Evolutionary conservation across 2,888 invertebrate species (phyloP).

Genomic region (Drosophila cognata): DNA sequence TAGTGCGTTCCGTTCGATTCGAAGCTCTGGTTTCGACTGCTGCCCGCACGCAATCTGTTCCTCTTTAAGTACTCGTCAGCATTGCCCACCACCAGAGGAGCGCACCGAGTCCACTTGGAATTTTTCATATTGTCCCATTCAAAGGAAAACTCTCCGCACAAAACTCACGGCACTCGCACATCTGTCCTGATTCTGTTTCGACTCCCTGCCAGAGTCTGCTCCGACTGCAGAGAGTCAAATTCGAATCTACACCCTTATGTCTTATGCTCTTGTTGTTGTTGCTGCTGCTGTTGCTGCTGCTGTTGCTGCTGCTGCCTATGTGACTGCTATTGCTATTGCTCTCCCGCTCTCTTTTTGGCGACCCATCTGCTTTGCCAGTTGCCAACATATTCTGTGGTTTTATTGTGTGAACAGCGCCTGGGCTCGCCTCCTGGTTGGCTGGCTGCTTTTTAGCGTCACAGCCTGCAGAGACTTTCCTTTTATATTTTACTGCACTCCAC

Average conservation of each 20-base stretch:
- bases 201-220: constrained; percentile 35
- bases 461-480: constrained; percentile 29
- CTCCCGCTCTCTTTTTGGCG: constrained; percentile 60
- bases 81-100: constrained; percentile 33
- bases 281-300: constrained; percentile 45
- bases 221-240: constrained; percentile 56
- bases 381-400: constrained; percentile 85
- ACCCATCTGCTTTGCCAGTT: constrained; percentile 85
- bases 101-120: constrained; percentile 75
- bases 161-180: constrained; percentile 80
- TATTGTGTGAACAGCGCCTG: constrained; percentile 72
- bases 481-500: constrained; percentile 20
- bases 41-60: constrained; percentile 84
- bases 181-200: constrained; percentile 82
- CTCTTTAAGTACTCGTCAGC: constrained; percentile 83
- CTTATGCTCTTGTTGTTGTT: constrained; percentile 14
- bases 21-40: constrained; percentile 84
- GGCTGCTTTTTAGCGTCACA: constrained; percentile 30
- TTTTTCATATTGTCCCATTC: constrained; percentile 84
- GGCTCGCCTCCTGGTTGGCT: constrained; percentile 81
- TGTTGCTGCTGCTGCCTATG: constrained; percentile 5
- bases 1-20: constrained; percentile 61
- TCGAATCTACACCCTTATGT: constrained; percentile 77
- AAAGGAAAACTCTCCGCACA: constrained; percentile 70
- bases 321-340: constrained; percentile 42